These are phyloP conservation scores for Pygmarrhopalites habei DNA, from an alignment of 1,140 invertebrate species.

Conservation along the genomic window DNA sequence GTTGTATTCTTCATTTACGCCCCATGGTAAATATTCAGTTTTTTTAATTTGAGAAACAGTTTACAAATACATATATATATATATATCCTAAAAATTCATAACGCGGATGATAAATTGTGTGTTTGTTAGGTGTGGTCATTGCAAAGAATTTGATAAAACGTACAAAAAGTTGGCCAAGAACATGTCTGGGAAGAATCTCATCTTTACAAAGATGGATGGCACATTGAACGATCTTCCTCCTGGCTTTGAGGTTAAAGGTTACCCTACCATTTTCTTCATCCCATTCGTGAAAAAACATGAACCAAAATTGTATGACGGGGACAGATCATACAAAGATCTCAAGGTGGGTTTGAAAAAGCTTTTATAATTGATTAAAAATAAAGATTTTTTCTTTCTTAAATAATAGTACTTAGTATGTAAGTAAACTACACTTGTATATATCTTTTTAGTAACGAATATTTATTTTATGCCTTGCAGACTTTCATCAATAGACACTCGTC, in stretches of 20 bases:
- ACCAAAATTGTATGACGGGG: conserved; percentile 46
- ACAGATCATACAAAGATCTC: conserved; percentile 45
- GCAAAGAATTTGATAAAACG: conserved; percentile 46
- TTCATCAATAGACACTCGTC: conserved; percentile 29
- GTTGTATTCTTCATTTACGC: conserved; percentile 50
- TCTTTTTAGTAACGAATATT: no score
- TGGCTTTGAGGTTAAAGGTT: conserved; percentile 48
- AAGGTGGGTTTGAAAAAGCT: no score
- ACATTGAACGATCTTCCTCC: conserved; percentile 49
- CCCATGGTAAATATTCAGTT: conserved; percentile 42
- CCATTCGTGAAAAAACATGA: conserved; percentile 46
- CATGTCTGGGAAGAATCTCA: conserved; percentile 42
- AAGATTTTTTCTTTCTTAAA: no score
- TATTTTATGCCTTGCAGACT: no score
- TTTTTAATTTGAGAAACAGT: neutral
- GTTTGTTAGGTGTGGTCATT: conserved; percentile 47
- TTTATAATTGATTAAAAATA: no score
- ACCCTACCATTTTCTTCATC: conserved; percentile 51
- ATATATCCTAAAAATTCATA: neutral
- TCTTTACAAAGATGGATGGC: conserved; percentile 51
- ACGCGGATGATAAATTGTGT: neutral
- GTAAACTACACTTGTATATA: no score
- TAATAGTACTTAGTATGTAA: no score
- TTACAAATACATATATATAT: neutral
- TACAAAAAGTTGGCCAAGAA: conserved; percentile 46